Conservation (phyloP, 2,888 invertebrate species). For the Bembecia ichneumoniformis region DNA sequence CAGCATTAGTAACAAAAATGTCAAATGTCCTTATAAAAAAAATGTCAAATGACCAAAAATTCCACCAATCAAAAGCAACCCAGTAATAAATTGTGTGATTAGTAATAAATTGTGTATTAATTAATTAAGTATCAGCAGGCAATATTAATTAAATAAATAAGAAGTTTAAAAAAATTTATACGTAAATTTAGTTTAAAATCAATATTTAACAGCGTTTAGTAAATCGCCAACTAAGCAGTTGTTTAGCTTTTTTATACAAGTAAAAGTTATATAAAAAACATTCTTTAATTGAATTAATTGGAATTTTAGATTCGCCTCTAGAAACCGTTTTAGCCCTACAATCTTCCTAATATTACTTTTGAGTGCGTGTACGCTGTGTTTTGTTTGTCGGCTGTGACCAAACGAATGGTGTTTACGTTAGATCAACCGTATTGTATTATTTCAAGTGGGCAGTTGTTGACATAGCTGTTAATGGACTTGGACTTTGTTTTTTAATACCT, state of each 20-base stretch:
- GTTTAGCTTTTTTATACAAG: no score
- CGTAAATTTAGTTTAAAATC: no score
- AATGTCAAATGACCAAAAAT: no score
- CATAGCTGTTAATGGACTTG: slow-evolving; percentile 11
- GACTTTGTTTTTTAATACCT: background rate
- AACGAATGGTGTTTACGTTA: slow-evolving; percentile 36
- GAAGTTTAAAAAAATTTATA: background rate
- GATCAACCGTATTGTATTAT: slow-evolving; percentile 19
- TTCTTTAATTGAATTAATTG: no score
- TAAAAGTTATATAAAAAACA: no score
- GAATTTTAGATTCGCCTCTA: background rate
- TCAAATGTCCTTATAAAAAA: no score
- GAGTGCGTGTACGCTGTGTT: slow-evolving; percentile 40
- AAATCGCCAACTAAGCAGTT: no score
- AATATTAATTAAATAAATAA: background rate
- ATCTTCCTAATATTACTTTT: slow-evolving; percentile 22
- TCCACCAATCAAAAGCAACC: no score
- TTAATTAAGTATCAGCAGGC: background rate
- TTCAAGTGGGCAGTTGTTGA: slow-evolving; percentile 19
- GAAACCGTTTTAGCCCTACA: slow-evolving; percentile 22
- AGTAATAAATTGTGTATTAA: background rate
- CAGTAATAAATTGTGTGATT: background rate
- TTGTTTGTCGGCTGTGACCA: slow-evolving; percentile 38
- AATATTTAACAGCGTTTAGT: no score
- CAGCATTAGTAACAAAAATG: no score